phyloP scores from a whole-genome alignment of 2,113 vertebrate genomes.

The Rana temporaria region DNA sequence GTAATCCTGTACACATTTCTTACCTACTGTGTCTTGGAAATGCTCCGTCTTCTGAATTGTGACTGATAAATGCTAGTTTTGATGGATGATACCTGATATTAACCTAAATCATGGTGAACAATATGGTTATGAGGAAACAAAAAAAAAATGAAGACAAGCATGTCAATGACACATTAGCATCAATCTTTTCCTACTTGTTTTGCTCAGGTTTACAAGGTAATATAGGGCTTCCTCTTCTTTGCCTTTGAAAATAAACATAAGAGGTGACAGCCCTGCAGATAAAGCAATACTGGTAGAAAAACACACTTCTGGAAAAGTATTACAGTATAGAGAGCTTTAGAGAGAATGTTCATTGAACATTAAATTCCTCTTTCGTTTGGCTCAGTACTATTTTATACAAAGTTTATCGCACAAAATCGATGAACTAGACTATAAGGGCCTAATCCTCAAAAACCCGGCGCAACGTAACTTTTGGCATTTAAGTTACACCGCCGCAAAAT shows the following conservation, averaged over 20 bases:
- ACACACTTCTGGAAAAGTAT: not conserved
- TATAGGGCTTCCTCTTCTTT: not conserved
- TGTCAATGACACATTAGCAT: not conserved
- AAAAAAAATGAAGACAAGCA: not conserved
- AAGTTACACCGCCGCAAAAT: too few species aligned
- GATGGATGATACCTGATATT: slow-evolving; percentile 11
- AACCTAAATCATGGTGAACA: slow-evolving; percentile 13
- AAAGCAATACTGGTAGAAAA: not conserved
- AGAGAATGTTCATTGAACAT: too few species aligned
- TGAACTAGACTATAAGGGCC: too few species aligned
- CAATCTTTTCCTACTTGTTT: not conserved
- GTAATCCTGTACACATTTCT: slow-evolving; percentile 53
- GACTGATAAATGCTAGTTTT: slow-evolving; percentile 13
- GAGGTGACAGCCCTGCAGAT: not conserved
- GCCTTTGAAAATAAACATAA: not conserved
- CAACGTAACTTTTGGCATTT: too few species aligned
- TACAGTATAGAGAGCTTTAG: too few species aligned
- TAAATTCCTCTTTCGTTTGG: too few species aligned
- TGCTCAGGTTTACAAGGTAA: not conserved
- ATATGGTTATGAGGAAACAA: too few species aligned
- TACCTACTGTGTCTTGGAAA: slow-evolving; percentile 50
- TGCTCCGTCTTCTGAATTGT: slow-evolving; percentile 24
- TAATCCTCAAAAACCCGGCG: too few species aligned
- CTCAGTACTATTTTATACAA: too few species aligned
- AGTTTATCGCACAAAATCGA: too few species aligned